Evolutionary conservation across 2,797 vertebrate species (phyloP).

Genomic region (Dromococcyx pavoninus): DNA sequence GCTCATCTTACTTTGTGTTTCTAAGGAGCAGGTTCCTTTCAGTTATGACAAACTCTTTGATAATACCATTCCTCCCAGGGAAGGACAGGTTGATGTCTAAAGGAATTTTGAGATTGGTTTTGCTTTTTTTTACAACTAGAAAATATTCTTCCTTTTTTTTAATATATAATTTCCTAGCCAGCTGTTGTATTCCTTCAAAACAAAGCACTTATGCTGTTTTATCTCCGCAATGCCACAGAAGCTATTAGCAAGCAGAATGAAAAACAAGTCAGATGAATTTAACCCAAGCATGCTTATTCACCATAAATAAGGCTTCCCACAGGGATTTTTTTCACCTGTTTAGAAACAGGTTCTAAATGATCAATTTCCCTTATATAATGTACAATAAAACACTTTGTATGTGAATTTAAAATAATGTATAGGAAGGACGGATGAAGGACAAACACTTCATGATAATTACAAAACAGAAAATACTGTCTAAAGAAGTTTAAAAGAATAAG

Average conservation of each 20-base stretch:
- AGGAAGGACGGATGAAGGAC: neutral
- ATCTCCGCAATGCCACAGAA: neutral
- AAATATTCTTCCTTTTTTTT: neutral
- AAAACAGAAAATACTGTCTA: neutral
- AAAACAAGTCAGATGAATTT: conserved; percentile 17
- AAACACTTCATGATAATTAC: neutral
- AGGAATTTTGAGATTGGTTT: neutral
- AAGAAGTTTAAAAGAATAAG: neutral
- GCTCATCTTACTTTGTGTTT: neutral
- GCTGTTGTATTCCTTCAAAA: conserved; percentile 20
- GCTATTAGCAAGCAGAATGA: neutral
- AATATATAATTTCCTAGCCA: neutral
- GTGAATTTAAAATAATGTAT: neutral
- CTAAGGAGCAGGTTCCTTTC: neutral
- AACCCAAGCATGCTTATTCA: neutral
- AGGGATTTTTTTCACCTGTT: neutral
- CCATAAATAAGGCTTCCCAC: neutral
- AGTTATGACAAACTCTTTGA: neutral
- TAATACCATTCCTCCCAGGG: neutral
- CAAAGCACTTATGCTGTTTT: neutral
- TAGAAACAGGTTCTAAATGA: neutral
- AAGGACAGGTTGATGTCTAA: neutral
- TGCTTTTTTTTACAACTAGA: neutral
- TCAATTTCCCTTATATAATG: neutral
- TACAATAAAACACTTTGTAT: neutral